phyloP scores from a whole-genome alignment of 37 sponge, comb jelly and placozoan species.

The Petrosia ficiformis region DNA sequence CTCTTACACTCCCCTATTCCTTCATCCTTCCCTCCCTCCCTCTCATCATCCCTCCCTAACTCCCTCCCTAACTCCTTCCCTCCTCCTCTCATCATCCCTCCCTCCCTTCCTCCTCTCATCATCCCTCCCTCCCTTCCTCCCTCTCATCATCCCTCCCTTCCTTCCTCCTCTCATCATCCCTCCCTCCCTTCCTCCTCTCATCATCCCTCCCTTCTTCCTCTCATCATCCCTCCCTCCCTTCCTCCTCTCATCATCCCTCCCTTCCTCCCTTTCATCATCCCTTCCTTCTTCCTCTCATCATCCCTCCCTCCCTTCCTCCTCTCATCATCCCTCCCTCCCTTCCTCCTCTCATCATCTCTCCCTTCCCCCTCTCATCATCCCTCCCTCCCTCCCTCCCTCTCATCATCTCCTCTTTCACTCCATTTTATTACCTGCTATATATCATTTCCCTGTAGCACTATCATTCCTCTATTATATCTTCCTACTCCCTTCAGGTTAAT shows the following conservation, averaged over 20 bases:
- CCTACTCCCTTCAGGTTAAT: slow-evolving; percentile 33
- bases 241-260: no score
- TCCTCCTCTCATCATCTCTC: background rate
- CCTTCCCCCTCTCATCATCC: background rate
- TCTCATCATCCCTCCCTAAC: background rate
- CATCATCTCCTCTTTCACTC: background rate
- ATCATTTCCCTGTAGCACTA: no score
- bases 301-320: slow-evolving; percentile 4
- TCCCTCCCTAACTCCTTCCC: background rate
- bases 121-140: background rate
- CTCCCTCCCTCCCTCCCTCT: slow-evolving; percentile 5
- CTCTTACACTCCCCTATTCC: no score
- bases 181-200: no score
- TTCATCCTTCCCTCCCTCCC: background rate
- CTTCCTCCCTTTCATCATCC: no score
- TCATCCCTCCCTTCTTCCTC: background rate
- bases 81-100: background rate
- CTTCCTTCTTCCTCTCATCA: no score
- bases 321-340: background rate
- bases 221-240: no score
- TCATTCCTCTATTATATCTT: no score
- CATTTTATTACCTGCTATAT: no score
- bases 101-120: no score
- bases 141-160: no score
- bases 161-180: no score